Conservation (phyloP, 2,888 invertebrate species). For the Gymnocheta viridis region DNA sequence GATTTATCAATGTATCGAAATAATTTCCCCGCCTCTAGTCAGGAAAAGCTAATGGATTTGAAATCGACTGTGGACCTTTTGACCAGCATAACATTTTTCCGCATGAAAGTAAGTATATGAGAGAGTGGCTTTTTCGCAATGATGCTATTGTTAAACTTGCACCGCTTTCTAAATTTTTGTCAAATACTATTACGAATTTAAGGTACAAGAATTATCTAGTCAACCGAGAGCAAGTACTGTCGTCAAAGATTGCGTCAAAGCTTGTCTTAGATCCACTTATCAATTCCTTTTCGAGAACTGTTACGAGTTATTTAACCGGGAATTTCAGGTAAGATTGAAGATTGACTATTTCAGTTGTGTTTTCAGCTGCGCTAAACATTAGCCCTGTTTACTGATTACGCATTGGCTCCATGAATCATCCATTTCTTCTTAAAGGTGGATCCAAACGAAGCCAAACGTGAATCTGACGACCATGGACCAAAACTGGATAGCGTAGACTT, state of each 20-base stretch:
- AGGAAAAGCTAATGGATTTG: slow-evolving; percentile 98
- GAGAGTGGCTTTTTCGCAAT: no score
- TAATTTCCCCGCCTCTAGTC: slow-evolving; percentile 98
- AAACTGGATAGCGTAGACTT: slow-evolving; percentile 96
- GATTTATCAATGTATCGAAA: slow-evolving; percentile 99
- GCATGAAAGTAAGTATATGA: slow-evolving; percentile 91
- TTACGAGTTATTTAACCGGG: slow-evolving; percentile 96
- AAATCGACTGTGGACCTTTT: slow-evolving; percentile 99
- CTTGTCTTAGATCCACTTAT: slow-evolving; percentile 98
- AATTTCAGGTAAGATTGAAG: slow-evolving; percentile 87
- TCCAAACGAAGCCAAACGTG: slow-evolving; percentile 94
- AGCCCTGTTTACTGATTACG: background rate
- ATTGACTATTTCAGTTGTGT: background rate
- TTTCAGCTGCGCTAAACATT: background rate
- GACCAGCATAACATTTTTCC: slow-evolving; percentile 99
- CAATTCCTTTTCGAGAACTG: slow-evolving; percentile 99
- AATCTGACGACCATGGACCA: slow-evolving; percentile 93
- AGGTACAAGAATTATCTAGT: slow-evolving; percentile 98
- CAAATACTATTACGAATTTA: slow-evolving; percentile 61
- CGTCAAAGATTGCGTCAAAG: slow-evolving; percentile 99
- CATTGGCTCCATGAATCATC: no score
- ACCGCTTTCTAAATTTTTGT: background rate
- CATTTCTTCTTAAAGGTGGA: slow-evolving; percentile 86
- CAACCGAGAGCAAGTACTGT: slow-evolving; percentile 99
- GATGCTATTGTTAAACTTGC: background rate